Evolutionary conservation across 2,797 vertebrate genomes (phyloP).

Genomic region (Cirrhinus mrigala): DNA sequence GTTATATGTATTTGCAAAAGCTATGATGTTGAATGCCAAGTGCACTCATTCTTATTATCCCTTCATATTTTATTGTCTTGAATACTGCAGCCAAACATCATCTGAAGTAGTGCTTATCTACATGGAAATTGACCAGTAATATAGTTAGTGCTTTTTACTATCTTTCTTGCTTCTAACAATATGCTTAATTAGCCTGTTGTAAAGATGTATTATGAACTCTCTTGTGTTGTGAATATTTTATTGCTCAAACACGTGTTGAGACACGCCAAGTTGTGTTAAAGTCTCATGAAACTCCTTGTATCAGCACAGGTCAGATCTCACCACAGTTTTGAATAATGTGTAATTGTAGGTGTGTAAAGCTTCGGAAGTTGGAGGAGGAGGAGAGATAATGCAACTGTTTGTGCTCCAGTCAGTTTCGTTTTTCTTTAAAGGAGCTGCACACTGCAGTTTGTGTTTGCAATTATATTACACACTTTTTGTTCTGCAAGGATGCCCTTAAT

Average conservation of each 20-base stretch:
- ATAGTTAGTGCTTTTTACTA: neutral
- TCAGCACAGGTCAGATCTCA: conserved; percentile 8
- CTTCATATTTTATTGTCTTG: conserved; percentile 30
- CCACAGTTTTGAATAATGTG: conserved; percentile 6
- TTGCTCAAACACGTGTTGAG: conserved; percentile 2
- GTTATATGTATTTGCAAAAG: conserved; percentile 42
- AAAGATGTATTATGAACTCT: neutral
- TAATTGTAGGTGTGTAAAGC: conserved; percentile 30
- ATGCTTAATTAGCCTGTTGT: neutral
- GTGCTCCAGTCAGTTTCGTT: conserved; percentile 1
- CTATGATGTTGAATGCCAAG: conserved; percentile 31
- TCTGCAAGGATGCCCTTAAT: neutral
- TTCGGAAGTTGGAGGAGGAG: conserved; percentile 17
- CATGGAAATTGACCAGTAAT: conserved; percentile 2
- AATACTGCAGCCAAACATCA: conserved; percentile 37
- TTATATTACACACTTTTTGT: neutral
- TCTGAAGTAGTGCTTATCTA: neutral
- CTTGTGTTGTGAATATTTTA: neutral
- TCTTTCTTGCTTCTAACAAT: neutral
- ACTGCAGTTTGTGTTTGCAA: neutral
- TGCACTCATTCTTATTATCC: conserved; percentile 20
- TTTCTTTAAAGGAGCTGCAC: neutral
- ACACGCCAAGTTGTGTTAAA: conserved; percentile 9
- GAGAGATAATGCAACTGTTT: conserved; percentile 21
- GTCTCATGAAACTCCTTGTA: neutral